Conservation (phyloP, 2,888 invertebrate species). For the Andricus curvator region DNA sequence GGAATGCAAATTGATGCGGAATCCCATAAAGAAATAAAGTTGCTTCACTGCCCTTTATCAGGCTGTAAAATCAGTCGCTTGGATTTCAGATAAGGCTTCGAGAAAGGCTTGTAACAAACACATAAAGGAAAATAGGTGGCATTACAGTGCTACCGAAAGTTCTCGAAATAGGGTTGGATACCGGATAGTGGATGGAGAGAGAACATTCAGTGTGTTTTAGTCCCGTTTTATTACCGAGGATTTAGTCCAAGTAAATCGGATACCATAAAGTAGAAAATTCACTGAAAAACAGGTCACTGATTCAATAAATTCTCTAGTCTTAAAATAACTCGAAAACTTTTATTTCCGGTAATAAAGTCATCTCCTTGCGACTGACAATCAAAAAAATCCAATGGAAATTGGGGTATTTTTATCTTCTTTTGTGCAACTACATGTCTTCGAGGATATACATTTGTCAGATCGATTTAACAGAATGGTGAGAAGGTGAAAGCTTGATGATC, state of each 20-base stretch:
- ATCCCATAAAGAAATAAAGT: neutral
- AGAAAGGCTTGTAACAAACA: slow-evolving; percentile 36
- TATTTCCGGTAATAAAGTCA: neutral
- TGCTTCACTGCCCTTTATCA: slow-evolving; percentile 18
- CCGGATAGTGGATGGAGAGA: neutral
- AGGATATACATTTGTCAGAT: neutral
- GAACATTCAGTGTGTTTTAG: slow-evolving; percentile 18
- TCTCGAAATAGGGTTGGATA: slow-evolving; percentile 19
- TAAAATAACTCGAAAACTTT: neutral
- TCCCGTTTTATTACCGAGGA: slow-evolving; percentile 26
- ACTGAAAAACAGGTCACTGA: slow-evolving; percentile 17
- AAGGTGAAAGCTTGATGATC: neutral
- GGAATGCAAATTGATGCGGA: neutral
- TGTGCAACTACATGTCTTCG: neutral
- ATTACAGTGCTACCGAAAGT: slow-evolving; percentile 27
- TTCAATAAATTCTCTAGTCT: neutral
- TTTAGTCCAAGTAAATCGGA: slow-evolving; percentile 16
- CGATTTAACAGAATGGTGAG: neutral
- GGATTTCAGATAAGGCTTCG: slow-evolving; percentile 15
- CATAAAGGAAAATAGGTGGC: slow-evolving; percentile 37
- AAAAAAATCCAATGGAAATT: neutral
- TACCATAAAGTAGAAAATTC: slow-evolving; percentile 24
- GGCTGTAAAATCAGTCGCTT: slow-evolving; percentile 32
- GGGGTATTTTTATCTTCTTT: neutral
- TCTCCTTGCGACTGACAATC: too few species aligned